Evolutionary conservation across 1,140 invertebrate genomes (phyloP).

Genomic region (Drosophila tropicalis): DNA sequence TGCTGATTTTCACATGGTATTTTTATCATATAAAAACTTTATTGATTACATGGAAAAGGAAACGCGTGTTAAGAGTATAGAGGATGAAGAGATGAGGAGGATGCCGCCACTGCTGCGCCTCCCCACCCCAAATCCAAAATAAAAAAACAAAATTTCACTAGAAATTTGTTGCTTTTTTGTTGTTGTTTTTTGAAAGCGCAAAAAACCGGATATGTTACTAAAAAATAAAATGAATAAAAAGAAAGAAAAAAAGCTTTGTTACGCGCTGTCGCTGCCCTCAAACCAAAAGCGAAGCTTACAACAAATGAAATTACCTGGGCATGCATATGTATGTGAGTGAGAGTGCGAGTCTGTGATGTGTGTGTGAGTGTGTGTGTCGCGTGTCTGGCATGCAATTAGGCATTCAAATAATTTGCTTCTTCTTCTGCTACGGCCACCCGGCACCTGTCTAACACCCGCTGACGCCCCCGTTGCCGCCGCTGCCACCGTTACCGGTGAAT

Average conservation of each 20-base stretch:
- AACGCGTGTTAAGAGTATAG: conserved; percentile 54
- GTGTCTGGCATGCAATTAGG: conserved; percentile 80
- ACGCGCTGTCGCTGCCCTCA: conserved; percentile 18
- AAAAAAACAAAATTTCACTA: conserved; percentile 65
- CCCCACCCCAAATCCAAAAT: conserved; percentile 22
- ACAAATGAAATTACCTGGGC: conserved; percentile 64
- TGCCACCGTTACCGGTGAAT: conserved; percentile 19
- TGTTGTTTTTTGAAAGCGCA: conserved; percentile 66
- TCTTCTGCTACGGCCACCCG: conserved; percentile 21
- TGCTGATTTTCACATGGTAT: conserved; percentile 37
- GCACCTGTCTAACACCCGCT: conserved; percentile 25
- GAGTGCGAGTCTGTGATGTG: conserved; percentile 27
- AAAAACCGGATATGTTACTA: conserved; percentile 76
- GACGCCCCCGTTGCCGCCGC: conserved; percentile 30
- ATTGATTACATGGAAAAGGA: conserved; percentile 69
- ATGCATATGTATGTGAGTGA: conserved; percentile 16
- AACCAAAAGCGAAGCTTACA: conserved; percentile 62
- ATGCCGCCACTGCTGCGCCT: not conserved
- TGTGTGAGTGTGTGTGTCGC: conserved; percentile 58
- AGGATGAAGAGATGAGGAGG: conserved; percentile 28
- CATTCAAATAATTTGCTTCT: conserved; percentile 65
- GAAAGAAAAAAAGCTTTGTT: conserved; percentile 32
- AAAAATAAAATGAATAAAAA: conserved; percentile 35
- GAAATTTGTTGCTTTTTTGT: conserved; percentile 51
- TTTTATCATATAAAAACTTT: conserved; percentile 53